These are phyloP conservation scores for Drosophila leonis DNA, from an alignment of 2,888 invertebrate species.

Conservation along the genomic window DNA sequence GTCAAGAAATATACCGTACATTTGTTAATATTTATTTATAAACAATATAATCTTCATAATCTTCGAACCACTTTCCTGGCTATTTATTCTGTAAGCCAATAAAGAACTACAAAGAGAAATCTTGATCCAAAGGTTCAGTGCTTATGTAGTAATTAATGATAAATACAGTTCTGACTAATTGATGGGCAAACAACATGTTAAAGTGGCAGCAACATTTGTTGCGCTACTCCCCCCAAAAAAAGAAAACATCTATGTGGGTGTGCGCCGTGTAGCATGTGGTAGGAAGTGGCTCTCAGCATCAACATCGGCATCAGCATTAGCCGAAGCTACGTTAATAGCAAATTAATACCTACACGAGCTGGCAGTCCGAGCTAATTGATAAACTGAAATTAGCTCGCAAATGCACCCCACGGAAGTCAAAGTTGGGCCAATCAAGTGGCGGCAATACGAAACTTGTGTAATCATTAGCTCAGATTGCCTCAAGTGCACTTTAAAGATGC, in stretches of 20 bases:
- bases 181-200: conserved; percentile 54
- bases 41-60: background rate
- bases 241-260: conserved; percentile 27
- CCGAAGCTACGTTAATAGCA: conserved; percentile 47
- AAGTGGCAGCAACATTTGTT: conserved; percentile 54
- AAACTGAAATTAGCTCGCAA: conserved; percentile 53
- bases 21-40: background rate
- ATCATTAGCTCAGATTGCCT: conserved; percentile 27
- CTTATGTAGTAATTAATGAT: conserved; percentile 64
- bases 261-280: conserved; percentile 51
- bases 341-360: conserved; percentile 45
- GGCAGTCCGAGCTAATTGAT: conserved; percentile 52
- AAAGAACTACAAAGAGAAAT: conserved; percentile 26
- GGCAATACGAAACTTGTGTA: conserved; percentile 26
- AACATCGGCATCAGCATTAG: conserved; percentile 3
- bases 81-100: conserved; percentile 38
- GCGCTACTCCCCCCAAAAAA: conserved; percentile 25
- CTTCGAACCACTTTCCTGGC: conserved; percentile 9
- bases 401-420: conserved; percentile 50
- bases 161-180: conserved; percentile 65
- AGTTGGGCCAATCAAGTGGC: conserved; percentile 28
- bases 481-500: conserved; percentile 47
- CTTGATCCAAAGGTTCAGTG: conserved; percentile 7
- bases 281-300: conserved; percentile 44
- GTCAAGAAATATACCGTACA: too few species aligned